Percentiles rank a stretch among this genome's conserved stretches.
Evolutionary conservation across 2,888 invertebrate species (phyloP).

Genomic region (Cabera pusaria): DNA sequence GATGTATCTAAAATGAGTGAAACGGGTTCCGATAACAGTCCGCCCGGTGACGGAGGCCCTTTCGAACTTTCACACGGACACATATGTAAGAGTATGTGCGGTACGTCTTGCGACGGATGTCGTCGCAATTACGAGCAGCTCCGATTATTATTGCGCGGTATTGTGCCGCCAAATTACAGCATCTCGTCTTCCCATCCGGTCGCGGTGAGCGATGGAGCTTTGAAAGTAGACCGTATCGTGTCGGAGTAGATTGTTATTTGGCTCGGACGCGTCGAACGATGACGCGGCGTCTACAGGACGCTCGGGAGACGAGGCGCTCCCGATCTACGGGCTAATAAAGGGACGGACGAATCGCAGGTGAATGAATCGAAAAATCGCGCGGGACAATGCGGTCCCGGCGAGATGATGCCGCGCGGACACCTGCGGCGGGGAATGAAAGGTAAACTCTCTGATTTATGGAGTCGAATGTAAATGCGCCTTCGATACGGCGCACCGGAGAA

Average conservation of each 20-base stretch:
- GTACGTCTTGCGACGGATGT: constrained; percentile 70
- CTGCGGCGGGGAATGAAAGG: constrained; percentile 55
- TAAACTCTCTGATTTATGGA: constrained; percentile 64
- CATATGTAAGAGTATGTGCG: constrained; percentile 49
- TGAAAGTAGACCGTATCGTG: constrained; percentile 35
- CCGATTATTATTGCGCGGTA: constrained; percentile 78
- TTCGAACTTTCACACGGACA: constrained; percentile 75
- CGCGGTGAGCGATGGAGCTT: constrained; percentile 34
- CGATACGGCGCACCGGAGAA: constrained; percentile 57
- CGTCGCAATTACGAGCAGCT: constrained; percentile 73
- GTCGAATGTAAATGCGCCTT: constrained; percentile 49
- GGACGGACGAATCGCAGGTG: constrained; percentile 63
- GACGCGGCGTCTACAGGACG: constrained; percentile 48
- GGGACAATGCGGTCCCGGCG: constrained; percentile 52
- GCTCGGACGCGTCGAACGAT: constrained; percentile 29
- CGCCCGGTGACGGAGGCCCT: constrained; percentile 50
- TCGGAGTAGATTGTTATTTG: constrained; percentile 34
- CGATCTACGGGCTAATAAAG: constrained; percentile 57
- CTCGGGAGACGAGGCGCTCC: constrained; percentile 38
- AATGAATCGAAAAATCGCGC: constrained; percentile 52
- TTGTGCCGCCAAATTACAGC: constrained; percentile 78
- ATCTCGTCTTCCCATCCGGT: constrained; percentile 80
- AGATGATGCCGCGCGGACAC: constrained; percentile 55
- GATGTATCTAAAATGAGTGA: constrained; percentile 62
- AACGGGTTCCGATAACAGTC: constrained; percentile 67